Evolutionary conservation across 1,140 invertebrate species (phyloP).

Genomic region (Panulirus ornatus): DNA sequence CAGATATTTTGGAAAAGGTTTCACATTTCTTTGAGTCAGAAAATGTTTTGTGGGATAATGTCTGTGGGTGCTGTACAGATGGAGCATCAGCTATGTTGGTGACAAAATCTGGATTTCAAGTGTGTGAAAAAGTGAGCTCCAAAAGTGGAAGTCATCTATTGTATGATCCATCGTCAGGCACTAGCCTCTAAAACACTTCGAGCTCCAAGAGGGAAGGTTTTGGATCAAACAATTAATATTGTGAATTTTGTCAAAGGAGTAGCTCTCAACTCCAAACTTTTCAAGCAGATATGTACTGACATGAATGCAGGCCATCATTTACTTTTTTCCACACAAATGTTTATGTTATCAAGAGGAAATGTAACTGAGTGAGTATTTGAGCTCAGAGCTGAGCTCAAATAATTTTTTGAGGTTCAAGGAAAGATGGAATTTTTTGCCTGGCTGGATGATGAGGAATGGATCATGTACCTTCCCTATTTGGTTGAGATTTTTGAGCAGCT

Average conservation of each 20-base stretch:
- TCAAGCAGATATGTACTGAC: slow-evolving; percentile 3
- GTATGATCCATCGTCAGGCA: neutral
- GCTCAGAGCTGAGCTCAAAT: slow-evolving; percentile 15
- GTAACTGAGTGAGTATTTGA: neutral
- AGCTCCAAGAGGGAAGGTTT: neutral
- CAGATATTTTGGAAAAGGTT: neutral
- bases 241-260: neutral
- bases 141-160: neutral
- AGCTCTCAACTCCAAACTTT: neutral
- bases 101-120: neutral
- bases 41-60: neutral
- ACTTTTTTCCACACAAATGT: neutral
- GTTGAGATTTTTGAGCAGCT: slow-evolving; percentile 35
- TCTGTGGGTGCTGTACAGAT: neutral
- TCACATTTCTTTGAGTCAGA: neutral
- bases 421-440: slow-evolving; percentile 17
- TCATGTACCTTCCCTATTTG: slow-evolving; percentile 29
- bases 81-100: neutral
- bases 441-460: slow-evolving; percentile 17
- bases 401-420: slow-evolving; percentile 25
- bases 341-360: neutral
- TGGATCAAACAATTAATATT: neutral
- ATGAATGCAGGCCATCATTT: neutral
- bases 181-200: neutral
- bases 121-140: neutral